A percentile compares a stretch with the other conserved stretches of the same genome.
Conservation (phyloP, 2,888 invertebrate genomes). For the Vannuccia rotundouncinata region DNA sequence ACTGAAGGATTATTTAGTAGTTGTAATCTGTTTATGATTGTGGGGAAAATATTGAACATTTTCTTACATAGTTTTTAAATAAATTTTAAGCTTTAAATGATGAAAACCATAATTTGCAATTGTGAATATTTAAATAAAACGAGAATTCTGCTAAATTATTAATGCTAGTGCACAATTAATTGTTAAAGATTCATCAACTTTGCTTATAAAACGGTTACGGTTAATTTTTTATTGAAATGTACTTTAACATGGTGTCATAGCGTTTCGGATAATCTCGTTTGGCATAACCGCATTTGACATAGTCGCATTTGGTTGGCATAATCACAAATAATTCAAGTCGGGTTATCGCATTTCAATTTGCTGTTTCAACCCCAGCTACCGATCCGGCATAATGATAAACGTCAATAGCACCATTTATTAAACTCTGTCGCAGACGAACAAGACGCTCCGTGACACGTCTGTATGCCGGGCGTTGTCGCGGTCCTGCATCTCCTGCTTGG, state of each 20-base stretch:
- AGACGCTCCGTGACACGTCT: constrained; percentile 10
- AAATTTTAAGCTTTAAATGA: not conserved
- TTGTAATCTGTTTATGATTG: not conserved
- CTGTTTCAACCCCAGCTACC: constrained; percentile 10
- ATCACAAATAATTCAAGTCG: no score
- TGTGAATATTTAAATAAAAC: not conserved
- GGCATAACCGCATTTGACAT: no score
- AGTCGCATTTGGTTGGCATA: no score
- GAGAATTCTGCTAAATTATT: not conserved
- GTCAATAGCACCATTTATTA: constrained; percentile 22
- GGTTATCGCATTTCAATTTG: not conserved
- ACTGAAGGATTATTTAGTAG: not conserved
- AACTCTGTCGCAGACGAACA: constrained; percentile 13
- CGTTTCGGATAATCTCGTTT: no score
- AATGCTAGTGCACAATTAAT: not conserved
- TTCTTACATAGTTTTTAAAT: not conserved
- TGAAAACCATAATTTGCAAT: not conserved
- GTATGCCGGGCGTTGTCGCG: constrained; percentile 7
- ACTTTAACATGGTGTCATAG: not conserved
- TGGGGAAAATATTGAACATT: not conserved
- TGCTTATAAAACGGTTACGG: not conserved
- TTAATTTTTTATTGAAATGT: not conserved
- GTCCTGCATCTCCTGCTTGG: constrained; percentile 15
- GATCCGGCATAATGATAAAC: constrained; percentile 15
- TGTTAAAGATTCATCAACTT: not conserved